Evolutionary conservation across 1,140 invertebrate species (phyloP).

Genomic region (Cherax destructor): DNA sequence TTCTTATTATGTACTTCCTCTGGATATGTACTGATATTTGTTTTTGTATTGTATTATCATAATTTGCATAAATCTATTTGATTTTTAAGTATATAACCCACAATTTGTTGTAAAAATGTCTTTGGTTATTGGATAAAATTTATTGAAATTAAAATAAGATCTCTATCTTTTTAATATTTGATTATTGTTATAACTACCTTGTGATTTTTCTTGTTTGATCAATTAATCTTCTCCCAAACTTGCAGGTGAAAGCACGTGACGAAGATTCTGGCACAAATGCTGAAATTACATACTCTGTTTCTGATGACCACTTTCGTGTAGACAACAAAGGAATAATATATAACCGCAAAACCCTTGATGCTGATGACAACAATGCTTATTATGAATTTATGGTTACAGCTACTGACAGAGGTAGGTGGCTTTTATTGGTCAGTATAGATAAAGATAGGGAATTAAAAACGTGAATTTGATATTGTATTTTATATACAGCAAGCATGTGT

Average conservation of each 20-base stretch:
- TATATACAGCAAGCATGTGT: too few relatives aligned
- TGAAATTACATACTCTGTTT: slow-evolving; percentile 94
- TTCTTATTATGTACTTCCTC: too few relatives aligned
- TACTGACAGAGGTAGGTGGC: slow-evolving; percentile 85
- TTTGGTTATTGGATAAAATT: too few relatives aligned
- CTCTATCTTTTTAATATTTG: too few relatives aligned
- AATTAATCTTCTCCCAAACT: slow-evolving; percentile 39
- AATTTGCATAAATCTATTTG: too few relatives aligned
- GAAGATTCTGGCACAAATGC: slow-evolving; percentile 94
- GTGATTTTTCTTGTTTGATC: background rate
- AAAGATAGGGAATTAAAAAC: background rate
- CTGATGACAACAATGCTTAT: slow-evolving; percentile 96
- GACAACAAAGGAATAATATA: slow-evolving; percentile 93
- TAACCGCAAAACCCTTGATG: slow-evolving; percentile 94
- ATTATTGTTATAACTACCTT: too few relatives aligned
- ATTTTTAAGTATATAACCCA: too few relatives aligned
- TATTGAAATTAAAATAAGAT: too few relatives aligned
- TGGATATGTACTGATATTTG: too few relatives aligned
- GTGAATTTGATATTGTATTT: too few relatives aligned
- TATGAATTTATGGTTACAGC: slow-evolving; percentile 95
- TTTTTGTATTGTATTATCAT: too few relatives aligned
- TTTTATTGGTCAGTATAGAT: background rate
- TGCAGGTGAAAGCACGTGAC: slow-evolving; percentile 91
- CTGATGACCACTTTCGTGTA: slow-evolving; percentile 94
- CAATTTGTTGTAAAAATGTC: too few relatives aligned